These are phyloP conservation scores for Stegostoma tigrinum DNA, from an alignment of 2,113 vertebrate genomes.

Conservation along the genomic window DNA sequence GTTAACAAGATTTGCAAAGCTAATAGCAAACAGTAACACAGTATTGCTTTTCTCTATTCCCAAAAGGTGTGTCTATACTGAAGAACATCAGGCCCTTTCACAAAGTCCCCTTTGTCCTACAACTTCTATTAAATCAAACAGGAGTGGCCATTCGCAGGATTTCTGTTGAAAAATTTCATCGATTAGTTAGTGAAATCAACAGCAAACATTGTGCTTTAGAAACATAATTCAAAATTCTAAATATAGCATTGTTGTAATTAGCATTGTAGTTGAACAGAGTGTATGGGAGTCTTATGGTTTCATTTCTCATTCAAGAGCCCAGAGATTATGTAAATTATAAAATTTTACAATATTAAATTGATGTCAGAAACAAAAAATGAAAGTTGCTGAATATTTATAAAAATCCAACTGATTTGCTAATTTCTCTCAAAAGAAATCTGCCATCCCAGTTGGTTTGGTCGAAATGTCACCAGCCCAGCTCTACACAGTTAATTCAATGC, in stretches of 20 bases:
- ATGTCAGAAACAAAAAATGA: neutral
- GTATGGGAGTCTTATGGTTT: neutral
- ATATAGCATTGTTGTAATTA: neutral
- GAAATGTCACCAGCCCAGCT: neutral
- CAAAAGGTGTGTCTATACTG: neutral
- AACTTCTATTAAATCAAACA: neutral
- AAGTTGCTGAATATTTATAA: neutral
- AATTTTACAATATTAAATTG: neutral
- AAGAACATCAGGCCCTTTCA: neutral
- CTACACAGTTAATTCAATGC: neutral
- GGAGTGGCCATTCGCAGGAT: neutral
- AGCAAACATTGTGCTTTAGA: neutral
- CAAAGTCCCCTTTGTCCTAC: neutral
- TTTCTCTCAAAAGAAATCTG: neutral
- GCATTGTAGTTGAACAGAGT: neutral
- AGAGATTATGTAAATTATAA: neutral
- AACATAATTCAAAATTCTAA: neutral
- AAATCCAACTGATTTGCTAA: neutral
- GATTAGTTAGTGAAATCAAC: neutral
- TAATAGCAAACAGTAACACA: neutral
- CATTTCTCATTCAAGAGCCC: neutral
- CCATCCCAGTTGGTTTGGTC: neutral
- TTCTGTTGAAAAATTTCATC: neutral
- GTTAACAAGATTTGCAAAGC: neutral
- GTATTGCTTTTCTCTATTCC: neutral